phyloP scores from a whole-genome alignment of 2,888 invertebrate genomes.

The Himalopsyche japonica region DNA sequence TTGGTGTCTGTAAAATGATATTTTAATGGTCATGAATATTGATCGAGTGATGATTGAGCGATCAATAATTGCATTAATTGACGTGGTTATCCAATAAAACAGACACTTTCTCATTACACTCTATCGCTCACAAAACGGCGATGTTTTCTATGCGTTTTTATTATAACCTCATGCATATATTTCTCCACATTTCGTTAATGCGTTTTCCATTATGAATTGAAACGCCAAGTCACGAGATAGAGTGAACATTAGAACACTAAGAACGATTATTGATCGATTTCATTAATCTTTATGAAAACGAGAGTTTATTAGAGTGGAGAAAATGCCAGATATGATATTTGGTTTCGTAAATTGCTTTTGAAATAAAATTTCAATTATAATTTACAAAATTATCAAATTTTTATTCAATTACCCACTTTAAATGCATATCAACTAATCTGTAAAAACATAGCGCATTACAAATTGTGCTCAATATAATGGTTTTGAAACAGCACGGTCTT shows the following conservation, averaged over 20 bases:
- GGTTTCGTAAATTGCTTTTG: too few species aligned
- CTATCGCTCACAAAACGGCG: background rate
- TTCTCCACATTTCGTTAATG: background rate
- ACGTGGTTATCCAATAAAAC: background rate
- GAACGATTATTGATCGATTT: background rate
- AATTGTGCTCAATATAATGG: too few species aligned
- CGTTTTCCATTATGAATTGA: background rate
- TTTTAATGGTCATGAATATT: background rate
- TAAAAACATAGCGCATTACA: too few species aligned
- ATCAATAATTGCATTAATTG: background rate
- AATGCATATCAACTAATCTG: too few species aligned
- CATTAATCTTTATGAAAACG: background rate
- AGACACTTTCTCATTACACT: background rate
- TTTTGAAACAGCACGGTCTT: too few species aligned
- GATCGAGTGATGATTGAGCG: background rate
- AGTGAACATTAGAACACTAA: background rate
- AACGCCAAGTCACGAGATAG: background rate
- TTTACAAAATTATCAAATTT: too few species aligned
- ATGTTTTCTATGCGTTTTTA: background rate
- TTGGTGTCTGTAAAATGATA: background rate
- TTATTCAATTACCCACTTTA: too few species aligned
- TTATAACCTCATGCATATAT: background rate
- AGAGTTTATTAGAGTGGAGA: background rate
- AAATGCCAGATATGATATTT: too few species aligned
- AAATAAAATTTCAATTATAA: too few species aligned